These are phyloP conservation scores for Taxidea taxus DNA, from an alignment of 2,113 vertebrate genomes.

Conservation along the genomic window DNA sequence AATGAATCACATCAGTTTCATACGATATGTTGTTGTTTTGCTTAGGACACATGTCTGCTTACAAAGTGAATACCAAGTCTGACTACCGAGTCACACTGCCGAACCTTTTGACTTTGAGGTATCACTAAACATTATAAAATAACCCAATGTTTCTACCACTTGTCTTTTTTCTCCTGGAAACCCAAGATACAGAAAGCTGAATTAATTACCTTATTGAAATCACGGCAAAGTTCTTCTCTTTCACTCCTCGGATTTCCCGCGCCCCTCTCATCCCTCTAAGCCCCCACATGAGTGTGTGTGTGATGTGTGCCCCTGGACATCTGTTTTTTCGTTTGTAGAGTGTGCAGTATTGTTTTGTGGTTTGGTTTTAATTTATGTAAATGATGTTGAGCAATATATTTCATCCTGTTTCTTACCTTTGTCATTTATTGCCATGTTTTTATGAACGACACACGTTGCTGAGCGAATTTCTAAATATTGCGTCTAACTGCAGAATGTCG, in stretches of 20 bases:
- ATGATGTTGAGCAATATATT: background rate
- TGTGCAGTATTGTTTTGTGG: background rate
- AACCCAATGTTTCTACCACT: background rate
- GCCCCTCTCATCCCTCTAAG: background rate
- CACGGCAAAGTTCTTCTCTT: background rate
- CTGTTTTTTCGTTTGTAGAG: background rate
- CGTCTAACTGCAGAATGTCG: rapidly evolving
- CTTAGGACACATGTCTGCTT: background rate
- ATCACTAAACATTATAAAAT: background rate
- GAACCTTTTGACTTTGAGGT: background rate
- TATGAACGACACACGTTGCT: background rate
- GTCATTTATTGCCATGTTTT: background rate
- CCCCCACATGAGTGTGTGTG: no score
- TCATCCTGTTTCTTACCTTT: background rate
- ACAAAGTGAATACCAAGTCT: background rate
- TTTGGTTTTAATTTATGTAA: background rate
- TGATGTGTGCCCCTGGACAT: background rate
- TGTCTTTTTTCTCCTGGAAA: background rate
- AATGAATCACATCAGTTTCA: background rate
- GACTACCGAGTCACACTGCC: background rate
- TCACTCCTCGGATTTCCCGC: no score
- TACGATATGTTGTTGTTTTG: background rate
- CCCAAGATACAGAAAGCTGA: background rate
- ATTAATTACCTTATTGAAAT: background rate
- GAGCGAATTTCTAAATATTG: background rate